Base-by-base conservation (phyloP, 1,140 invertebrate species). In the Holcopasites calliopsidis region DNA sequence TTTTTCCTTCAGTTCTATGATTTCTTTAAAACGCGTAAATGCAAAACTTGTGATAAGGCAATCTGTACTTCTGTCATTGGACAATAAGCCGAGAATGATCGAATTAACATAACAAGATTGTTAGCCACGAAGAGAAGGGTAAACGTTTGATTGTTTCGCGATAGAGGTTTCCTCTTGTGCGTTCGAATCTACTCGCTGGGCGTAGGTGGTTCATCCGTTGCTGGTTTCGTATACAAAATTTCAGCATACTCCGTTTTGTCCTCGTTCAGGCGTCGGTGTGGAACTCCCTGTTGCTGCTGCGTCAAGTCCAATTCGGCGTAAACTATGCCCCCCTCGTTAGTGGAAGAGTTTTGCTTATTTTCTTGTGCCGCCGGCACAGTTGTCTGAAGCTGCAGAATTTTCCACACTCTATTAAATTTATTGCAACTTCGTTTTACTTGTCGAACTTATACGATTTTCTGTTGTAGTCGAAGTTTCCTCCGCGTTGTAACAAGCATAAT, bases 211-310 rank as follows among this genome's bases (percentile, higher is more conserved):
- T 80, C 79, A 0, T 79, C 80, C 11, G n/a, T 85, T n/a, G 88
- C 86, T 0, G 90, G 80, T 73, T 92, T 92, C 2, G 92, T 90
- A 62, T 92, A 92, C 4, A 93, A 78, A 61, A 93, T 93, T 77
- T 93, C 92, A 0, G 92, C 92, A 35, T 93, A 93, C 50, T 93
- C 92, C 0, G 92, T 93, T 81, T 92, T 93, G 7, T 91, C 90
- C 10, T 93, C 92, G 65, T 89, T 92, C 7, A 90, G 35, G 23
- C 88, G 85, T 52, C 90, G 86, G 0, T 91, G 87, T 1, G 86
- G 57, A 8, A 65, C 68, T 11, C 78, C 76, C 38, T 86, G 86
- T 38, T 88, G 88, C n/a, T 89, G 86, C 18, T 89, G 88, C 13
- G 88, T 89, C 28, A 93, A 82, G 77, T 93, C 93, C 47, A 93